phyloP scores from a whole-genome alignment of 2,113 vertebrate genomes.

The Sinocyclocheilus maitianheensis region DNA sequence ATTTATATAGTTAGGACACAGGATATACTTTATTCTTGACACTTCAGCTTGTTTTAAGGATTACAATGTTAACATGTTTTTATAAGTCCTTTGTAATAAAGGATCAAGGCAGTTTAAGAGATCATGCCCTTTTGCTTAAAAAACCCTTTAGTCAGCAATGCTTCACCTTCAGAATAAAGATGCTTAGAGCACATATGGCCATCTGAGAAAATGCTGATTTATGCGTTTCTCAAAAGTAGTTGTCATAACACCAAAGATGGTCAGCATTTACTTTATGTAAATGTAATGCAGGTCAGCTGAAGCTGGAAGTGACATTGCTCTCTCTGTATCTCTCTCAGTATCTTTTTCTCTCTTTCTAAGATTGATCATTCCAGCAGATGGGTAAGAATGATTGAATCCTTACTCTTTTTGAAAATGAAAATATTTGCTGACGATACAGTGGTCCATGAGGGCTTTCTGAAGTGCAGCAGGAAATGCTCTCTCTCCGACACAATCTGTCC shows the following conservation, averaged over 20 bases:
- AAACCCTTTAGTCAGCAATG: not conserved
- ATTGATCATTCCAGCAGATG: conserved; percentile 63
- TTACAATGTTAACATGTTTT: not conserved
- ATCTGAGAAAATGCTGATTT: conserved; percentile 5
- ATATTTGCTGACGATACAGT: conserved; percentile 65
- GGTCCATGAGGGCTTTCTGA: conserved; percentile 49
- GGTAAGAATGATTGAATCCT: conserved; percentile 65
- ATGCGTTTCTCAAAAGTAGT: not conserved
- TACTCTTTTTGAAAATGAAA: conserved; percentile 60
- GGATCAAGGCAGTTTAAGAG: not conserved
- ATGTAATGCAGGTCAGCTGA: conserved; percentile 5
- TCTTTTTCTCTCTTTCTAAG: conserved; percentile 46
- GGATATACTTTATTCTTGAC: not conserved
- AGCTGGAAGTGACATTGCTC: not conserved
- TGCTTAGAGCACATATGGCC: conserved; percentile 4
- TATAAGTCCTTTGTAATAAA: not conserved
- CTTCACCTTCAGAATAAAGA: conserved; percentile 4
- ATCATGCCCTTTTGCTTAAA: not conserved
- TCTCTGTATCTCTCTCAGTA: not conserved
- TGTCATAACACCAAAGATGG: conserved; percentile 5
- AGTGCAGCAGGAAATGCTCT: conserved; percentile 39
- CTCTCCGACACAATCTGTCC: conserved; percentile 22
- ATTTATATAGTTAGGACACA: not conserved
- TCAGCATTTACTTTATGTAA: conserved; percentile 2
- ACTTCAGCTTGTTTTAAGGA: not conserved